A percentile compares a stretch with the other conserved stretches of the same genome.
Conservation (phyloP, 2,888 invertebrate genomes). For the Nephrotoma flavescens region DNA sequence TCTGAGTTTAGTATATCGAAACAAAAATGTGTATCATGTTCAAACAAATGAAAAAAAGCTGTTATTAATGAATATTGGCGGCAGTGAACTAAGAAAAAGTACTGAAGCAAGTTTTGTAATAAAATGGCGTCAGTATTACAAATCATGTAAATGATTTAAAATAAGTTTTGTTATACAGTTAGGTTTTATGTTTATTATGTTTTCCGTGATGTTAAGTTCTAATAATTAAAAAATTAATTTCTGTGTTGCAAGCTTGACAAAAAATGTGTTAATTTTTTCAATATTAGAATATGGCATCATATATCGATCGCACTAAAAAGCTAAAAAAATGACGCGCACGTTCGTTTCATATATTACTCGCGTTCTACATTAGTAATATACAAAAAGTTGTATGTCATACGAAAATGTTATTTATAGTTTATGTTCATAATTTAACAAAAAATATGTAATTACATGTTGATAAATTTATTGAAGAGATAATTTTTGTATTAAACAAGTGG, state of each 20-base stretch:
- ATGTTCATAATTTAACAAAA: neutral
- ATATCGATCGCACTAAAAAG: neutral
- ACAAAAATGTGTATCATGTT: neutral
- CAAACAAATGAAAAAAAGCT: neutral
- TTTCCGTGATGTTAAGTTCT: neutral
- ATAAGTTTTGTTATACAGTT: neutral
- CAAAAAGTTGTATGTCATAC: neutral
- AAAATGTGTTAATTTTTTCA: neutral
- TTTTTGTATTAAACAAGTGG: neutral
- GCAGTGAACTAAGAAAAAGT: neutral
- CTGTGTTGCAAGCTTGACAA: neutral
- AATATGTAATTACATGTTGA: neutral
- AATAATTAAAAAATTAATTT: neutral
- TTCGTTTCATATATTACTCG: neutral
- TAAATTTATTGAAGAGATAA: neutral
- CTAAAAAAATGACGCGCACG: slow-evolving; percentile 1
- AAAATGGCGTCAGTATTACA: neutral
- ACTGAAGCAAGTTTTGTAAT: neutral
- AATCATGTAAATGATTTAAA: neutral
- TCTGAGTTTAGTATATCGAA: slow-evolving; percentile 6
- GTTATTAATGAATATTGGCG: neutral
- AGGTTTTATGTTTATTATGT: neutral
- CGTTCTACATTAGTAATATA: neutral
- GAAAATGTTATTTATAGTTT: neutral
- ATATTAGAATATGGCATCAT: neutral